Conservation (phyloP, 2,888 invertebrate genomes). For the Lasioglossum calceatum region DNA sequence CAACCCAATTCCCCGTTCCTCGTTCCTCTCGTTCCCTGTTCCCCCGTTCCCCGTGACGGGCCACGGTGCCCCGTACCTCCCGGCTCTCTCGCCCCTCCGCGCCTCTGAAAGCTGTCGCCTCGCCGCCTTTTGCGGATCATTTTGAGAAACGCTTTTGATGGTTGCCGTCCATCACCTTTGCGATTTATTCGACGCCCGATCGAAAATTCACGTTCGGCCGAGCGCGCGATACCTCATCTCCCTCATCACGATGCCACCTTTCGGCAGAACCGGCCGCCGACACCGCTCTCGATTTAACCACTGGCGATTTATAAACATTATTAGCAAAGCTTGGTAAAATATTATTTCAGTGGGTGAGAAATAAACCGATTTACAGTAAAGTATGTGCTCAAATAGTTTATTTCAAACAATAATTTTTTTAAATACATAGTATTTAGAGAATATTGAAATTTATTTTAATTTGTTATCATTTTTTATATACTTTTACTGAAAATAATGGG, state of each 20-base stretch:
- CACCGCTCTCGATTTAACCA: not conserved
- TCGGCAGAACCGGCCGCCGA: not conserved
- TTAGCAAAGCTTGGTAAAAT: not conserved
- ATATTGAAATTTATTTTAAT: too few species aligned
- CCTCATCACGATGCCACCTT: not conserved
- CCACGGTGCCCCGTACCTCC: conserved; percentile 10
- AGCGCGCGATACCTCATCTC: not conserved
- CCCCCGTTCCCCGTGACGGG: not conserved
- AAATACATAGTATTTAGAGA: too few species aligned
- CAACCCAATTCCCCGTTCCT: conserved; percentile 67
- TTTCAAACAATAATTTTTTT: too few species aligned
- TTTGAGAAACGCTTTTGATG: conserved; percentile 46
- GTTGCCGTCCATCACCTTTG: conserved; percentile 1
- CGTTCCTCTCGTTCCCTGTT: conserved; percentile 4
- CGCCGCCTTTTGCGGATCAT: conserved; percentile 36
- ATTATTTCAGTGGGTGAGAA: not conserved
- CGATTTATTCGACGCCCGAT: not conserved
- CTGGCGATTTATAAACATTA: not conserved
- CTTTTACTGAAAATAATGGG: too few species aligned
- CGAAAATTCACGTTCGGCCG: not conserved
- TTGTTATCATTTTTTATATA: too few species aligned
- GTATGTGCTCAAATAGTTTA: too few species aligned
- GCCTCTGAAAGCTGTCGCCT: conserved; percentile 31
- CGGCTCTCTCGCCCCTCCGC: not conserved
- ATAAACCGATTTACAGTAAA: too few species aligned